These are phyloP conservation scores for Cheirogaleus medius DNA, from an alignment of 2,113 vertebrate species.

Conservation along the genomic window DNA sequence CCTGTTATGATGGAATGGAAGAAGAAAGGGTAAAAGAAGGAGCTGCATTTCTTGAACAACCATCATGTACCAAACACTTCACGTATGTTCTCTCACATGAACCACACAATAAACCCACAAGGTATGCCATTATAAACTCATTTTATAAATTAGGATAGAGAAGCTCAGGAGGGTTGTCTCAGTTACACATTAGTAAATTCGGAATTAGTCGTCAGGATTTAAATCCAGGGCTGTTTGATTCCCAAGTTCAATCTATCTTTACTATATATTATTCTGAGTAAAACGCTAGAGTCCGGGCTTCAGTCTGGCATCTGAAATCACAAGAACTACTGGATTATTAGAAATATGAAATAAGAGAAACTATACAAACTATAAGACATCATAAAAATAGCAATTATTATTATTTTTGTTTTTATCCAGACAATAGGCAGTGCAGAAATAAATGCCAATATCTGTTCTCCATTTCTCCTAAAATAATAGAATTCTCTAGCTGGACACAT, in stretches of 20 bases:
- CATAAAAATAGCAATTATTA: too few species aligned
- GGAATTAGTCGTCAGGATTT: not conserved
- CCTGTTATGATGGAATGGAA: not conserved
- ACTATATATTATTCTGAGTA: not conserved
- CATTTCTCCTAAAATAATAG: too few species aligned
- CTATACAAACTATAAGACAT: not conserved
- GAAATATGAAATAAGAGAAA: not conserved
- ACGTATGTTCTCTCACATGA: not conserved
- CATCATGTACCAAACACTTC: not conserved
- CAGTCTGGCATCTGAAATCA: not conserved
- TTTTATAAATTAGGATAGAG: not conserved
- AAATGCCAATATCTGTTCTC: too few species aligned
- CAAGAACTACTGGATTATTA: not conserved
- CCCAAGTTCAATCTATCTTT: not conserved
- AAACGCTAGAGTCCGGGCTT: not conserved
- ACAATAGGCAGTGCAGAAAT: too few species aligned
- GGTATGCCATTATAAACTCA: not conserved
- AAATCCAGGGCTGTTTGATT: not conserved
- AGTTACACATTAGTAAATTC: not conserved
- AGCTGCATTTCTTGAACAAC: not conserved
- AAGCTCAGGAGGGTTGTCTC: not conserved
- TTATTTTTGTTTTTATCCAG: too few species aligned
- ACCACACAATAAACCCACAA: not conserved
- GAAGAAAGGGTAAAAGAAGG: not conserved
- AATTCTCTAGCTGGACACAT: too few species aligned